Conservation (phyloP, 2,888 invertebrate species). For the Tetrapedia diversipes region DNA sequence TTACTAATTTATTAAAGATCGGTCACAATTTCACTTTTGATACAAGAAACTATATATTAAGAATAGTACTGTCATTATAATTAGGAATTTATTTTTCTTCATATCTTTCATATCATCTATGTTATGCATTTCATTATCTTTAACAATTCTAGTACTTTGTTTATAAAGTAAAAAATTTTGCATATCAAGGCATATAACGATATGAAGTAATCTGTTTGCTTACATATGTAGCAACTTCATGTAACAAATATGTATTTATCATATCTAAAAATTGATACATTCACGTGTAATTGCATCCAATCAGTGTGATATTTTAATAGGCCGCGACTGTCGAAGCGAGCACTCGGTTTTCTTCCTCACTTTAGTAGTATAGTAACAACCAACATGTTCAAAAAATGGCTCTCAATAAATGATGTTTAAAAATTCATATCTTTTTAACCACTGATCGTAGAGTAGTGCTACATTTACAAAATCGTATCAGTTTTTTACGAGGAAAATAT, state of each 20-base stretch:
- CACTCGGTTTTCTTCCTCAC: slow-evolving; percentile 70
- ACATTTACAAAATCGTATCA: slow-evolving; percentile 73
- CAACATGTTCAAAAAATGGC: slow-evolving; percentile 47
- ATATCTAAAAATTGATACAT: slow-evolving; percentile 43
- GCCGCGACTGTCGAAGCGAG: slow-evolving; percentile 66
- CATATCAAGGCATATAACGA: background rate
- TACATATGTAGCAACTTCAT: background rate
- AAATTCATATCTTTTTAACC: slow-evolving; percentile 68
- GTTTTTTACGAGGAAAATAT: slow-evolving; percentile 72
- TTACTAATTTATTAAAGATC: slow-evolving; percentile 41
- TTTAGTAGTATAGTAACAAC: slow-evolving; percentile 70
- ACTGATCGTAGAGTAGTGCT: slow-evolving; percentile 46
- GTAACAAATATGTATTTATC: slow-evolving; percentile 25
- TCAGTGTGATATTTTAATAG: slow-evolving; percentile 67
- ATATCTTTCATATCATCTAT: slow-evolving; percentile 15
- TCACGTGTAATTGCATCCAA: slow-evolving; percentile 62
- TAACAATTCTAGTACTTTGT: slow-evolving; percentile 39
- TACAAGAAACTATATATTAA: background rate
- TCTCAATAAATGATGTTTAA: slow-evolving; percentile 49
- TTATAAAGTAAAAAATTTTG: slow-evolving; percentile 24
- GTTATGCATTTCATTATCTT: slow-evolving; percentile 54
- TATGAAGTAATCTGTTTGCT: background rate
- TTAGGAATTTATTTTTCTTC: background rate
- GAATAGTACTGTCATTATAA: background rate
- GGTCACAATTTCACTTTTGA: slow-evolving; percentile 4